Percentiles rank a stretch among this genome's conserved stretches.
Conservation (phyloP, 2,888 invertebrate species). For the Drosophila incognita region DNA sequence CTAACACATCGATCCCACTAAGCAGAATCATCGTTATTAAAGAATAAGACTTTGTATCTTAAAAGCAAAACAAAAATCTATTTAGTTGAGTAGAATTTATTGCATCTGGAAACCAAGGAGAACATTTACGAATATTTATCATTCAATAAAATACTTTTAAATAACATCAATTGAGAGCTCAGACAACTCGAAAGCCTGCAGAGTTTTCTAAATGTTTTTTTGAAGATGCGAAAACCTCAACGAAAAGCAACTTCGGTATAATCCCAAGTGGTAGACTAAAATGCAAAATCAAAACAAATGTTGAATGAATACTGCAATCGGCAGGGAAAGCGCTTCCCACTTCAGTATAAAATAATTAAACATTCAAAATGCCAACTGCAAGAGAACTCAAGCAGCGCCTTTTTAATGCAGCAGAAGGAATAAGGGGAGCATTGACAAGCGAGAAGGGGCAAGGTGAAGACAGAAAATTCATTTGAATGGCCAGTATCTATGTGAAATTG, state of each 20-base stretch:
- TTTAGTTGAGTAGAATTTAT: background rate
- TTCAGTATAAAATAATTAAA: constrained; percentile 13
- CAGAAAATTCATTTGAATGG: constrained; percentile 23
- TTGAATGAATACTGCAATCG: constrained; percentile 17
- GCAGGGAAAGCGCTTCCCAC: background rate
- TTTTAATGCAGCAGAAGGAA: constrained; percentile 2
- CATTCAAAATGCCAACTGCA: background rate
- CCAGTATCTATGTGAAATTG: constrained; percentile 26
- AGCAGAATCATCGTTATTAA: background rate
- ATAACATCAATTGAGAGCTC: too few relatives aligned
- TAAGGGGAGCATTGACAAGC: background rate
- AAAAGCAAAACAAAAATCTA: background rate
- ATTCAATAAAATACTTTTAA: too few relatives aligned
- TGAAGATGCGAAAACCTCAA: background rate
- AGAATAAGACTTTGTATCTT: background rate
- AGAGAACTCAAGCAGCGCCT: constrained; percentile 12
- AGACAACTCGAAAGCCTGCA: background rate
- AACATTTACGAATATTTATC: background rate
- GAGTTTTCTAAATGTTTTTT: background rate
- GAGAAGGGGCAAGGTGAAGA: background rate
- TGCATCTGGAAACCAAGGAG: background rate
- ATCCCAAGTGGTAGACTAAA: background rate
- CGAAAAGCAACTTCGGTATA: background rate
- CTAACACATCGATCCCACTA: background rate
- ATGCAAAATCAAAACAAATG: constrained; percentile 3